Base-by-base conservation (phyloP, 2,113 vertebrate species). In the Climacteris rufus region DNA sequence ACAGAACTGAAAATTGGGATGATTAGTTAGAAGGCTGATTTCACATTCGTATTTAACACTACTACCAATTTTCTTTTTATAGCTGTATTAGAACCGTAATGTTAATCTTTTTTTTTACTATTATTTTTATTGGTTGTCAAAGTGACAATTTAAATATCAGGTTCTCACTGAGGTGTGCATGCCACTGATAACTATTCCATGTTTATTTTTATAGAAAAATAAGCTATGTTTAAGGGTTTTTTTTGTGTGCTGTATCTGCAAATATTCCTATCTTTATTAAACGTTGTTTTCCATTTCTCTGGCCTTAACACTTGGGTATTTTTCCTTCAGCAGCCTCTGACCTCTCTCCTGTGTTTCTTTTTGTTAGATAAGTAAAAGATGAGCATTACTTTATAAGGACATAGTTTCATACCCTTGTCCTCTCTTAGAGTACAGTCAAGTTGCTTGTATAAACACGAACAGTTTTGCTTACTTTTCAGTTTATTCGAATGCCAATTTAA, bases 311-410 rank as follows among this genome's bases (percentile, higher is more conserved):
- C 83, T 96, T 77, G 81, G 52, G n/a, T 81, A 28, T 87, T 97
- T 97, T 96, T 90, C 83, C 65, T 95, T 64, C 65, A 71, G 83
- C 94, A 81, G 94, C 86, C 94, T 92, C 93, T 95, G 88, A 96
- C 83, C 83, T 78, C 83, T 92, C 92, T 94, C 87, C 87, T 87
- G 63, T 95, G 96, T 96, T 96, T 95, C 92, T 93, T 87, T 95
- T 83, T 83, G 87, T 96, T 97, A 96, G 93, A 97, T 96, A 97
- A 97, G 96, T 96, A 93, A 96, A 96, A 95, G 94, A 96, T 97
- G 95, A 97, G 94, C 8, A 53, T 97, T 96, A 95, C 96, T 97
- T 97, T 97, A 97, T 97, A 97, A 97, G 97, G 96, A 76, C 94
- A 97, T 96, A 65, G 79, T 94, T 97, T 96, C 84, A 53, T 96